A percentile compares a stretch with the other conserved stretches of the same genome.
Conservation (phyloP, 2,888 invertebrate genomes). For the Lasioglossum pauxillum region DNA sequence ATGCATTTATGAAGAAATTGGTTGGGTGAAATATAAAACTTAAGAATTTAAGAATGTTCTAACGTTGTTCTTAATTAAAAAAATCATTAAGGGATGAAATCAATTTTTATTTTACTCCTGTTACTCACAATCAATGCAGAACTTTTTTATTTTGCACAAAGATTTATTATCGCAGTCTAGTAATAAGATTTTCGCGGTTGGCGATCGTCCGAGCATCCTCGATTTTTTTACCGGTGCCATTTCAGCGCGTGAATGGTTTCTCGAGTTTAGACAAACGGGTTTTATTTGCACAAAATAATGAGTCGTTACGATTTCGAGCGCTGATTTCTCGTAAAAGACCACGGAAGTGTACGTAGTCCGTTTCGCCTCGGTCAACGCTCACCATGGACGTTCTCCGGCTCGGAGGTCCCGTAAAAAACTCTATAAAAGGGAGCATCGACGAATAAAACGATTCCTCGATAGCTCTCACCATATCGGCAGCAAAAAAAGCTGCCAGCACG, state of each 20-base stretch:
- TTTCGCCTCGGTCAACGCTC: neutral
- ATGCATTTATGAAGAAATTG: no score
- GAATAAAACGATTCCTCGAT: slow-evolving; percentile 11
- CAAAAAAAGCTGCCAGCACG: neutral
- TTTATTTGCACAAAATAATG: neutral
- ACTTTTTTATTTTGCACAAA: no score
- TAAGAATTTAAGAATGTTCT: no score
- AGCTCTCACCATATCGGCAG: neutral
- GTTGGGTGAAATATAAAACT: no score
- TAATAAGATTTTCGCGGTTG: no score
- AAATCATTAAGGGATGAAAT: no score
- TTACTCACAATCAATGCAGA: no score
- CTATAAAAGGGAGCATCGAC: neutral
- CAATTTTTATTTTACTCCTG: no score
- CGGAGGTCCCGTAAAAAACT: neutral
- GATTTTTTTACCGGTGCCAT: neutral
- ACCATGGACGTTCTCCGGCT: neutral
- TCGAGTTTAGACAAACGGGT: neutral
- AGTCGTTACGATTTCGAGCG: neutral
- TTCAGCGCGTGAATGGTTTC: neutral
- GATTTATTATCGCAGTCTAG: no score
- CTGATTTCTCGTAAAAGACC: neutral
- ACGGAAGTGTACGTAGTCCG: neutral
- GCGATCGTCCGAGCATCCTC: neutral
- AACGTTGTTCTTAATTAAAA: no score